phyloP scores from a whole-genome alignment of 2,888 invertebrate species.

The Eristalis arbustorum region DNA sequence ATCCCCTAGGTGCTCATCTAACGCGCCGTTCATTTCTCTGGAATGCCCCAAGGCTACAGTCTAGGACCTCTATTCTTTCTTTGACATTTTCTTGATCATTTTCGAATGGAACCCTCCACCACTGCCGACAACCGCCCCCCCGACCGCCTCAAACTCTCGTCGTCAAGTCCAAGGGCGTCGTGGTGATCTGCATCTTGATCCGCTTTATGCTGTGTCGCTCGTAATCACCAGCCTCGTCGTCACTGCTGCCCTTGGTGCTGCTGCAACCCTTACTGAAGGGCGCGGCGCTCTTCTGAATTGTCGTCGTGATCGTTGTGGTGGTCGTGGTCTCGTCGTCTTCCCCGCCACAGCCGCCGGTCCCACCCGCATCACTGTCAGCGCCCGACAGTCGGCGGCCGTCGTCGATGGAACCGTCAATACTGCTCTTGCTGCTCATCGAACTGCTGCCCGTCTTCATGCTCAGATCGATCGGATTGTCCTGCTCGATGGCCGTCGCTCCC shows the following conservation, averaged over 20 bases:
- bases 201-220: constrained; percentile 81
- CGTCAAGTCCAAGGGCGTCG: constrained; percentile 81
- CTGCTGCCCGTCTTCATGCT: constrained; percentile 86
- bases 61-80: background rate
- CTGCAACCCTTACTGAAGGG: constrained; percentile 54
- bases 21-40: background rate
- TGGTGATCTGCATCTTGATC: constrained; percentile 79
- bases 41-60: background rate
- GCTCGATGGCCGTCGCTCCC: constrained; percentile 79
- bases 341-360: constrained; percentile 39
- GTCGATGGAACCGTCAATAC: constrained; percentile 73
- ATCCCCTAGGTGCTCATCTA: no score
- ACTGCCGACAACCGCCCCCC: background rate
- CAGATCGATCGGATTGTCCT: constrained; percentile 90
- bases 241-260: constrained; percentile 74
- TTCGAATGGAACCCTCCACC: background rate
- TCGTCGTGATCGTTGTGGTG: constrained; percentile 72
- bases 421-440: constrained; percentile 74
- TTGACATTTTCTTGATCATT: no score
- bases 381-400: constrained; percentile 70
- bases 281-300: constrained; percentile 67
- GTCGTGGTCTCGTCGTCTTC: constrained; percentile 72
- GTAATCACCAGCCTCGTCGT: constrained; percentile 82
- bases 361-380: constrained; percentile 72
- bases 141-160: constrained; percentile 83